Evolutionary conservation across 2,113 vertebrate genomes (phyloP), one percentile per base, ranked within the genome.

Genomic region (Arothron firmamentum): DNA sequence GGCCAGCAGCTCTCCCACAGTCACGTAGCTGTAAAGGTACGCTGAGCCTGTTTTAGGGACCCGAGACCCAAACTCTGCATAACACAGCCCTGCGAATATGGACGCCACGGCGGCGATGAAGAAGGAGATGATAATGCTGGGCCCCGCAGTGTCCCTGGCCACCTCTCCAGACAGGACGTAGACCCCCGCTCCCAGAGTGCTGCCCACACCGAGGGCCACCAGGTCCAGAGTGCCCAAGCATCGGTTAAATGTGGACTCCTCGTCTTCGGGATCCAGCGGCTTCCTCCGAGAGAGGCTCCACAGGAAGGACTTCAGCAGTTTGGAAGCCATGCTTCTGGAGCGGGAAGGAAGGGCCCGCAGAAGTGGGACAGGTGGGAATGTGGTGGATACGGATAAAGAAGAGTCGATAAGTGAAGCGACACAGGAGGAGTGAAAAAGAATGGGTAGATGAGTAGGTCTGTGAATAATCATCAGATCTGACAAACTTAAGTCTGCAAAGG

Each of bases 1-100:
- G 0, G 93, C 93, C 85, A 92, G 90, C 52, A 95, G 81, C 81
- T 95, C 93, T 0, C 93, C 94, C 13, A 93, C 81, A 0, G 92
- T 92, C 74, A 94, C 85, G 0, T 94, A 95, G 84, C 91, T 94
- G 88, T 95, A 94, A 13, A 95, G 90, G 79, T 95, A 95, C 6
- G 91, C 93, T 0, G 93, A 96, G 49, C 93, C 92, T 0, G 93
- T 93, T 70, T 93, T 87, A 7, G 94, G 94, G 47, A 94, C 90
- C 0, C 91, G 79, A 14, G 93, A 82, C 21, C 93, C 93, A 0
- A 94, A 87, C 75, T 96, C 92, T 0, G 93, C 92, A 0, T 94
- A 95, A 79, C 93, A 93, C 57, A 95, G 67, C 25, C 93, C 94
- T 1, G 93, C 92, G 19, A 94, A 90, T 65, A 93, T 74, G 1